phyloP scores from a whole-genome alignment of 2,888 invertebrate genomes.

The Drosophila mayaguana region DNA sequence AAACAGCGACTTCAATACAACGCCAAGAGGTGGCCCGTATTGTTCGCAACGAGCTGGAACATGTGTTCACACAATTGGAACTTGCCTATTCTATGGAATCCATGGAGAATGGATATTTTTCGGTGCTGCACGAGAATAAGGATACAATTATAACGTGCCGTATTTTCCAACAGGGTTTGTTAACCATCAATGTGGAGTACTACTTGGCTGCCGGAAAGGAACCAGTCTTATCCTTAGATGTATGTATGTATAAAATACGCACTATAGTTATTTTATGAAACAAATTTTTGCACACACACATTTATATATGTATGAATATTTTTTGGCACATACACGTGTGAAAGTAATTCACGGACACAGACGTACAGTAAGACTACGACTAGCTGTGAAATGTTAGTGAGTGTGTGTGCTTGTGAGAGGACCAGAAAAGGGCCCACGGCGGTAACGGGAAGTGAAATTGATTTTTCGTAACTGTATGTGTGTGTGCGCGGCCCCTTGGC shows the following conservation, averaged over 20 bases:
- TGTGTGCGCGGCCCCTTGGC: constrained; percentile 17
- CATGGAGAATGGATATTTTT: constrained; percentile 89
- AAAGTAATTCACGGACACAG: constrained; percentile 23
- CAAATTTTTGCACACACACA: constrained; percentile 15
- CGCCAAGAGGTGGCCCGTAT: constrained; percentile 89
- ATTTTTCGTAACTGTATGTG: constrained; percentile 55
- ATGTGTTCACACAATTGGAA: constrained; percentile 90
- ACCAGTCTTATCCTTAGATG: constrained; percentile 91
- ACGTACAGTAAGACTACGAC: constrained; percentile 11
- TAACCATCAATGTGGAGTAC: constrained; percentile 94
- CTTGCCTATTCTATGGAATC: constrained; percentile 88
- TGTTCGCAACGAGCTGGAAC: constrained; percentile 89
- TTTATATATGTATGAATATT: constrained; percentile 10
- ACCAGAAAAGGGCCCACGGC: constrained; percentile 29
- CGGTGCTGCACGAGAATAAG: constrained; percentile 90
- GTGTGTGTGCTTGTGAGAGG: not conserved
- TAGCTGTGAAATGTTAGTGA: constrained; percentile 13
- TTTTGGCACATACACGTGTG: constrained; percentile 51
- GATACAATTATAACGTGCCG: constrained; percentile 90
- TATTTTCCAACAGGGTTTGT: constrained; percentile 89
- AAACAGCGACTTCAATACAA: constrained; percentile 88
- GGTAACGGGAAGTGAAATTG: constrained; percentile 52
- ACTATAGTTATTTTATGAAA: constrained; percentile 11
- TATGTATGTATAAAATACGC: constrained; percentile 83
- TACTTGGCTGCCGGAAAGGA: constrained; percentile 91